phyloP scores from a whole-genome alignment of 2,797 vertebrate genomes.

The Falco columbarius region DNA sequence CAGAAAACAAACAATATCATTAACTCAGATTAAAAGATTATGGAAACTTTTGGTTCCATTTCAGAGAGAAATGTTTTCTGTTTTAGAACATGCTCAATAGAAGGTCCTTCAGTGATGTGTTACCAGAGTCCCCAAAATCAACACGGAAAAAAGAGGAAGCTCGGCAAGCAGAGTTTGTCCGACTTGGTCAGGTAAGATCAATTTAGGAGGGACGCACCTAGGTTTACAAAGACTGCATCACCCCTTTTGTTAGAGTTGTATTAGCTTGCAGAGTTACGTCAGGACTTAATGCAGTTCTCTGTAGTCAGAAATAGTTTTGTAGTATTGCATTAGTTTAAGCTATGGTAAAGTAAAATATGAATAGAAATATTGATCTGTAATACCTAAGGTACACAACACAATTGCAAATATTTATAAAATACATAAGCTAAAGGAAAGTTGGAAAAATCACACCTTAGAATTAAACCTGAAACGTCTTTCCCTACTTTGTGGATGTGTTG shows the following conservation, averaged over 20 bases:
- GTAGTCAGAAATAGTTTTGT: background rate
- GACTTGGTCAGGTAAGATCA: slow-evolving; percentile 90
- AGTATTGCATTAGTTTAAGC: background rate
- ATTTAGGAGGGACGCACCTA: background rate
- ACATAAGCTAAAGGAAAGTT: background rate
- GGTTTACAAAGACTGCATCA: background rate
- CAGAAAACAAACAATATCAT: background rate
- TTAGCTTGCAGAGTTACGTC: background rate
- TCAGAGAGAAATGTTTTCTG: background rate
- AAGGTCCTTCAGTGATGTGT: slow-evolving; percentile 95
- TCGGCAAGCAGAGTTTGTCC: slow-evolving; percentile 94
- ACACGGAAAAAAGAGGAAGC: slow-evolving; percentile 96
- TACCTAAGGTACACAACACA: background rate
- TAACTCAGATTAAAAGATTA: background rate
- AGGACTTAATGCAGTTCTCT: background rate
- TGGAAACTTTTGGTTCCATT: background rate
- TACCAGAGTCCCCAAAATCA: slow-evolving; percentile 96
- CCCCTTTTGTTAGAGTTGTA: background rate
- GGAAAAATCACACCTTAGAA: background rate
- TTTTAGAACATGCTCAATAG: slow-evolving; percentile 96
- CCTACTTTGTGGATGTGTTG: background rate
- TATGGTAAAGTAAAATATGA: background rate
- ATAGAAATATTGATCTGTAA: background rate
- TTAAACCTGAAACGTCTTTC: background rate
- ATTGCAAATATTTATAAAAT: background rate